Evolutionary conservation across 2,797 vertebrate genomes (phyloP).

Genomic region (Mallotus villosus): DNA sequence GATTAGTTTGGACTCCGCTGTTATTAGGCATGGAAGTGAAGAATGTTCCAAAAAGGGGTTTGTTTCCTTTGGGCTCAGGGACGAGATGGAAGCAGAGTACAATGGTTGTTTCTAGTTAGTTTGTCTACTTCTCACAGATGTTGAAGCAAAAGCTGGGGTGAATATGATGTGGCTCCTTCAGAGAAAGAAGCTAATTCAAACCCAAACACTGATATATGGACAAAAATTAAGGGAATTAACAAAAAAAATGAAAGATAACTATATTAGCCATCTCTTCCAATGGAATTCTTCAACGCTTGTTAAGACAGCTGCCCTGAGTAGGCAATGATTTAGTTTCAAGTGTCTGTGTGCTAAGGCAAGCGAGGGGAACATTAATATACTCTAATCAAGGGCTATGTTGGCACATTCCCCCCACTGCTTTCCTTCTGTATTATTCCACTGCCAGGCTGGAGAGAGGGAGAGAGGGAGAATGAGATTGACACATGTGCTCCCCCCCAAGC

Average conservation of each 20-base stretch:
- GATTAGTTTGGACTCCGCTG: slow-evolving; percentile 42
- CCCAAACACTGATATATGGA: slow-evolving; percentile 52
- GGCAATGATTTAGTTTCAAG: slow-evolving; percentile 74
- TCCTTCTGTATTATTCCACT: slow-evolving; percentile 60
- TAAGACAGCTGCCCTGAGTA: slow-evolving; percentile 68
- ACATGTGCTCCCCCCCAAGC: slow-evolving; percentile 2
- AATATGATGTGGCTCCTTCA: slow-evolving; percentile 59
- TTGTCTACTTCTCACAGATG: slow-evolving; percentile 52
- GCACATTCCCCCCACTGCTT: slow-evolving; percentile 63
- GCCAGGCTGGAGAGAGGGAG: slow-evolving; percentile 28
- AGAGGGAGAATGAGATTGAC: slow-evolving; percentile 19
- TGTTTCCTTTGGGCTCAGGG: slow-evolving; percentile 46
- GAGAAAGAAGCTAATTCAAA: slow-evolving; percentile 57
- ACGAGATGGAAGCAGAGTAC: slow-evolving; percentile 47
- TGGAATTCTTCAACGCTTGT: slow-evolving; percentile 74
- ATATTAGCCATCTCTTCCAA: slow-evolving; percentile 65
- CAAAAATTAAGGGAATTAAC: slow-evolving; percentile 14
- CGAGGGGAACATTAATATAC: slow-evolving; percentile 69
- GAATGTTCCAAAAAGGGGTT: slow-evolving; percentile 33
- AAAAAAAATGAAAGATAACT: slow-evolving; percentile 57
- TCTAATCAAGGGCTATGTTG: slow-evolving; percentile 69
- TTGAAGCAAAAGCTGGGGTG: slow-evolving; percentile 53
- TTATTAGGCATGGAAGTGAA: slow-evolving; percentile 29
- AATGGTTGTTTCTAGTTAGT: slow-evolving; percentile 46
- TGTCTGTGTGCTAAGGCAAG: slow-evolving; percentile 71